Conservation (phyloP, 2,797 vertebrate genomes). For the Acropternis orthonyx region DNA sequence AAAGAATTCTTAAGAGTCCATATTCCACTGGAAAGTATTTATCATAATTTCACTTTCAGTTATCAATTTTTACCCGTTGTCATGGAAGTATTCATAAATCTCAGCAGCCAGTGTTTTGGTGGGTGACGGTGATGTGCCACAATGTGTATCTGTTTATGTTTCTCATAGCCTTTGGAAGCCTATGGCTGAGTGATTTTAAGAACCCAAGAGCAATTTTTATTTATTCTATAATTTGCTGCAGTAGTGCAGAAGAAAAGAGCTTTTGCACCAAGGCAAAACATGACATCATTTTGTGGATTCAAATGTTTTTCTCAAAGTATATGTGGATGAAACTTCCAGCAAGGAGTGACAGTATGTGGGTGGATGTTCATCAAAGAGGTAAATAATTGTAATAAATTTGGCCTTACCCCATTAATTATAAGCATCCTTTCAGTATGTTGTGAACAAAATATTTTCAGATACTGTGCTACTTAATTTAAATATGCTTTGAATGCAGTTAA, state of each 20-base stretch:
- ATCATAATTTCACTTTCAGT: neutral
- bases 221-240: slow-evolving; percentile 21
- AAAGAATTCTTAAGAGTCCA: neutral
- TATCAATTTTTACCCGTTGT: slow-evolving; percentile 11
- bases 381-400: slow-evolving; percentile 12
- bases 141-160: slow-evolving; percentile 6
- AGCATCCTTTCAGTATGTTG: neutral
- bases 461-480: neutral
- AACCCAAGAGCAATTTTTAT: slow-evolving; percentile 10
- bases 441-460: neutral
- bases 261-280: neutral
- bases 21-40: neutral
- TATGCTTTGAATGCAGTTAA: neutral
- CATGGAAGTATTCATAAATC: neutral
- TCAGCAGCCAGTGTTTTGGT: neutral
- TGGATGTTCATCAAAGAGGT: slow-evolving; percentile 10
- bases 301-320: neutral
- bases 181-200: neutral
- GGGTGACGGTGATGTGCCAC: neutral
- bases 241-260: neutral
- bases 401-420: neutral
- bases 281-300: neutral
- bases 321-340: neutral
- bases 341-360: neutral
- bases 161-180: slow-evolving; percentile 4